A percentile compares a stretch with the other conserved stretches of the same genome.
Evolutionary conservation across 2,888 invertebrate species (phyloP).

Genomic region (Balanococcus diminutus): DNA sequence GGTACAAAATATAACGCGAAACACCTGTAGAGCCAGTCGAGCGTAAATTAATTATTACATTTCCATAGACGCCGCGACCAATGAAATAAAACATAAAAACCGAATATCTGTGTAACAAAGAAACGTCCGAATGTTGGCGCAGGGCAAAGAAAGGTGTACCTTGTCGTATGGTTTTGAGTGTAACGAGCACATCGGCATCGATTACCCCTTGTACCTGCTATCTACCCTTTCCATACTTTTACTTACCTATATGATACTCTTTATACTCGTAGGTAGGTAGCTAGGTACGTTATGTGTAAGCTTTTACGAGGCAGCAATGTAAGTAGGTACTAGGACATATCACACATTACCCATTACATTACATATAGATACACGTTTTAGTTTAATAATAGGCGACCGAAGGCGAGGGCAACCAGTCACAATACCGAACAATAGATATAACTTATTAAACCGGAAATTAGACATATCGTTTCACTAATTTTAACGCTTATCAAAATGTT

Average conservation of each 20-base stretch:
- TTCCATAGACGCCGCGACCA: slow-evolving; percentile 40
- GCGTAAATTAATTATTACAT: slow-evolving; percentile 51
- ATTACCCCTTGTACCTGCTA: not conserved
- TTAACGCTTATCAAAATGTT: slow-evolving; percentile 42
- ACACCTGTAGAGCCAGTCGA: slow-evolving; percentile 45
- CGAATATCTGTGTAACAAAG: not conserved
- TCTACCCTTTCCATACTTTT: not conserved
- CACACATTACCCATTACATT: not conserved
- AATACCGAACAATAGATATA: slow-evolving; percentile 21
- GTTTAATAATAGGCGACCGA: not conserved
- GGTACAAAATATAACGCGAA: not conserved
- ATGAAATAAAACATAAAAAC: not conserved
- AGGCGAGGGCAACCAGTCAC: not conserved
- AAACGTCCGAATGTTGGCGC: not conserved
- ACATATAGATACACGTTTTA: not conserved
- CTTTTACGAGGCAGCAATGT: not conserved
- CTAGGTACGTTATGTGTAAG: not conserved
- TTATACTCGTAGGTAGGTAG: too few species aligned
- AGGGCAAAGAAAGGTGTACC: not conserved
- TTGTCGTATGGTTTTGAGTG: not conserved
- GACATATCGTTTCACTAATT: slow-evolving; percentile 48
- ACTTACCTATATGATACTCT: not conserved
- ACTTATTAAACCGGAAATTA: slow-evolving; percentile 44
- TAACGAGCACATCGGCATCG: not conserved
- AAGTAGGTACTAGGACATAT: too few species aligned